Evolutionary conservation across 2,797 vertebrate genomes (phyloP), one percentile per base, ranked within the genome.

Genomic region (Pseudomugil gertrudae): DNA sequence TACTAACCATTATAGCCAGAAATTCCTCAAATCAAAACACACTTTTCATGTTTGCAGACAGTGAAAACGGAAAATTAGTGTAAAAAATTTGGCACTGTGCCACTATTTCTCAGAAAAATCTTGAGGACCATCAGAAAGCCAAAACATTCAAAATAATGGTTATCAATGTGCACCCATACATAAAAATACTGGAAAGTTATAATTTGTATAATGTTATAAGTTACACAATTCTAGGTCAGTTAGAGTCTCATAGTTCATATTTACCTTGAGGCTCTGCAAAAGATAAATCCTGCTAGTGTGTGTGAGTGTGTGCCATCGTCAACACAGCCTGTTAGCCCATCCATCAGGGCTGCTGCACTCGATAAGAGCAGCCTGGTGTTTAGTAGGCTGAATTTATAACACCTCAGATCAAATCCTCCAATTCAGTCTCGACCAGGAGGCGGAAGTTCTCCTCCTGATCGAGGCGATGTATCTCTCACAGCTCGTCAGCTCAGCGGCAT

Each of bases 291-390:
- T 6, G 52, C 13, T 23, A 11, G 15, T 55, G 30, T 61, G 27
- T 57, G 40, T 35, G 53, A 58, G 10, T 13, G 47, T 48, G 15
- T 7, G 1, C 29, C 27, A 45, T 29, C 29, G 6, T 51, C 26
- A 52, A 24, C 61, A 61, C 1, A 24, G 59, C 43, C 69, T 59
- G 72, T 72, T 56, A 61, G 30, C 21, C 32, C 36, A 57, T 59
- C 55, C 45, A 45, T 75, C 52, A 60, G 58, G 45, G n/a, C 63
- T 24, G 24, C 57, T 63, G 62, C 62, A 26, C 63, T 66, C 17
- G 4, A 50, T 62, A 68, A 66, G 57, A 76, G 66, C 60, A 43
- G 58, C 26, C 48, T 57, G 54, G 1, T 66, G 80, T 61, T 68
- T 47, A 67, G 53, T 3, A 40, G 36, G 57, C 29, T 47, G 26